Base-by-base conservation (phyloP, 1,140 invertebrate genomes). In the Pantala flavescens region DNA sequence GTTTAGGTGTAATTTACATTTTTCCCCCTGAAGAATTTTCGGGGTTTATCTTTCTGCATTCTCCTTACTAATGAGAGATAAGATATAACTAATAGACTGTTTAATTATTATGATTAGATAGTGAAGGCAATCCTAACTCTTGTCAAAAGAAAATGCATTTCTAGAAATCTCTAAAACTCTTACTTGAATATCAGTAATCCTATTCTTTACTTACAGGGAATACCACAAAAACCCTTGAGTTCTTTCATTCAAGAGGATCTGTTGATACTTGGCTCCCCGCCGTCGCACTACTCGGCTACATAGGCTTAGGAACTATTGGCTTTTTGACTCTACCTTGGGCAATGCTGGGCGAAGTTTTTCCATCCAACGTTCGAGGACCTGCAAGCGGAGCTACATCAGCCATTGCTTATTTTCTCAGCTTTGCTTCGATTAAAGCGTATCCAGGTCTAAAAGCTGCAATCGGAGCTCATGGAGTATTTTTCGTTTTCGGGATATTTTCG, bases 331-430 rank as follows among this genome's bases (percentile, higher is more conserved):
- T 90, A 9, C 91, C 92, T 0, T 92, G 92, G 83, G 88, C 92
- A 7, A 87, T 93, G 85, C 85, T 91, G 75, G 90, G 91, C 0
- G 92, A 94, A 81, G 83, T 92, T 0, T 91, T 89, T 76, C 90
- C 91, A 0, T 78, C 85, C 43, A 86, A 86, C 75, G 85, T 89
- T 0, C 85, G 90, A 42, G 90, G 91, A 10, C 84, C 88, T 0
- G 87, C 91, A 0, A 87, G 88, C 0, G 89, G 89, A 0, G 73
- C 91, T 2, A 88, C 89, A 2, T 86, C 88, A 3, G 87, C 87
- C 36, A 81, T 87, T 5, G 90, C 86, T 42, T 92, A 92, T 82
- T 81, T 89, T 0, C 90, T 90, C 78, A 89, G 89, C 28, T 94
- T 94, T 77, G 78, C 90, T 7, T 86, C 89, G 7, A 88, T 93